phyloP scores from a whole-genome alignment of 1,140 invertebrate species.

The Dermatophagoides farinae region DNA sequence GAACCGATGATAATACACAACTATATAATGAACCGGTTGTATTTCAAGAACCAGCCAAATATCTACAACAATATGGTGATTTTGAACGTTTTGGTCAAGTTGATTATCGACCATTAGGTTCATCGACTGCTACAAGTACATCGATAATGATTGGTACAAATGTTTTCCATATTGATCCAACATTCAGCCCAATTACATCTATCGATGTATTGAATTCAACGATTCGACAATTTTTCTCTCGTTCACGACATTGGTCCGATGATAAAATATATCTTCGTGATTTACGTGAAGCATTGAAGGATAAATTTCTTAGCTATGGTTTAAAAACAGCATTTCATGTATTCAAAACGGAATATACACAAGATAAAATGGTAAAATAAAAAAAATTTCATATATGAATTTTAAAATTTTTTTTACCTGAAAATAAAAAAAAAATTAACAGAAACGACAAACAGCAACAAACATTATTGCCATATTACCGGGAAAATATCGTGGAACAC shows the following conservation, averaged over 20 bases:
- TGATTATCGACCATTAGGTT: neutral
- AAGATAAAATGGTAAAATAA: neutral
- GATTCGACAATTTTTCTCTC: slow-evolving; percentile 4
- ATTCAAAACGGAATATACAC: slow-evolving; percentile 7
- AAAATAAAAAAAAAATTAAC: slow-evolving; percentile 18
- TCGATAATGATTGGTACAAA: neutral
- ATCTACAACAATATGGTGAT: slow-evolving; percentile 3
- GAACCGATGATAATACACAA: neutral
- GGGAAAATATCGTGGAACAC: slow-evolving; percentile 22
- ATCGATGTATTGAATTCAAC: neutral
- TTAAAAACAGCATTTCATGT: slow-evolving; percentile 10
- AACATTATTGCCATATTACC: slow-evolving; percentile 27
- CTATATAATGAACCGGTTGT: neutral
- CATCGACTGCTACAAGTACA: neutral
- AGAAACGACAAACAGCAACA: slow-evolving; percentile 19
- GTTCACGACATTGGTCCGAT: slow-evolving; percentile 3
- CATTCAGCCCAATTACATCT: neutral
- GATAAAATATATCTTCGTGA: slow-evolving; percentile 5
- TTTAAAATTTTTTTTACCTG: neutral
- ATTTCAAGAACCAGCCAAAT: slow-evolving; percentile 9
- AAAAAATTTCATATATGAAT: neutral
- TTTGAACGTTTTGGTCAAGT: slow-evolving; percentile 3
- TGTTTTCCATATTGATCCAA: too few species aligned
- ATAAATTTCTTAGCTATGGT: slow-evolving; percentile 5
- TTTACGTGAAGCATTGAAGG: slow-evolving; percentile 3